Evolutionary conservation across 2,888 invertebrate species (phyloP).

Genomic region (Cheilosia vernalis): DNA sequence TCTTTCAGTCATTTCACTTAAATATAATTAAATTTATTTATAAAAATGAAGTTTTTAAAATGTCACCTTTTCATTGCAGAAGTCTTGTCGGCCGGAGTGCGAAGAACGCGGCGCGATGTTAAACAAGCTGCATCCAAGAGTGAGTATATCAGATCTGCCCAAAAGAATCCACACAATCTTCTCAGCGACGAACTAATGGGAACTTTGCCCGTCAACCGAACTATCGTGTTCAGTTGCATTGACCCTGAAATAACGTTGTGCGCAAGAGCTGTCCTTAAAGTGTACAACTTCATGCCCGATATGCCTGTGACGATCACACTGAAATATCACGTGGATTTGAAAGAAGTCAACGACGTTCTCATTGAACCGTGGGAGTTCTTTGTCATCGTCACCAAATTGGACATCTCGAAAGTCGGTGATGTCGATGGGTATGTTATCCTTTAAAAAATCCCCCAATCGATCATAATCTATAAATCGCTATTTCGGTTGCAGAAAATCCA

Average conservation of each 20-base stretch:
- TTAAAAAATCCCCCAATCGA: no score
- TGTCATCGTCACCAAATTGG: constrained; percentile 80
- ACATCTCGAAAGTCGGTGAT: constrained; percentile 80
- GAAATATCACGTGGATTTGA: constrained; percentile 81
- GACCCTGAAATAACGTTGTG: constrained; percentile 81
- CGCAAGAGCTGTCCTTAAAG: constrained; percentile 80
- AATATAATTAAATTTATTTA: no score
- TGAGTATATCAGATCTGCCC: constrained; percentile 80
- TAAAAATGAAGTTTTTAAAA: no score
- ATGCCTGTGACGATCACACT: constrained; percentile 80
- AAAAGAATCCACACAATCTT: constrained; percentile 79
- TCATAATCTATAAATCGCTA: no score
- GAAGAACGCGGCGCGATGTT: constrained; percentile 78
- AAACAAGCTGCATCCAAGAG: constrained; percentile 79
- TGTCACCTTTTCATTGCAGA: constrained; percentile 68
- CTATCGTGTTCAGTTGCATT: constrained; percentile 82
- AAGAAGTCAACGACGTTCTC: constrained; percentile 82
- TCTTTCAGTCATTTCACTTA: no score
- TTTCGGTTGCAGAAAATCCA: constrained; percentile 74
- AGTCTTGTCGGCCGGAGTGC: constrained; percentile 44
- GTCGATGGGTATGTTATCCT: constrained; percentile 69
- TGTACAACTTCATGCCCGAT: constrained; percentile 81
- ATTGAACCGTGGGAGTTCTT: constrained; percentile 83
- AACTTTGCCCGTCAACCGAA: constrained; percentile 82
- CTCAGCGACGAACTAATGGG: constrained; percentile 81